Evolutionary conservation across 2,797 vertebrate species (phyloP), one percentile per base, ranked within the genome.

Genomic region (Sparus aurata): DNA sequence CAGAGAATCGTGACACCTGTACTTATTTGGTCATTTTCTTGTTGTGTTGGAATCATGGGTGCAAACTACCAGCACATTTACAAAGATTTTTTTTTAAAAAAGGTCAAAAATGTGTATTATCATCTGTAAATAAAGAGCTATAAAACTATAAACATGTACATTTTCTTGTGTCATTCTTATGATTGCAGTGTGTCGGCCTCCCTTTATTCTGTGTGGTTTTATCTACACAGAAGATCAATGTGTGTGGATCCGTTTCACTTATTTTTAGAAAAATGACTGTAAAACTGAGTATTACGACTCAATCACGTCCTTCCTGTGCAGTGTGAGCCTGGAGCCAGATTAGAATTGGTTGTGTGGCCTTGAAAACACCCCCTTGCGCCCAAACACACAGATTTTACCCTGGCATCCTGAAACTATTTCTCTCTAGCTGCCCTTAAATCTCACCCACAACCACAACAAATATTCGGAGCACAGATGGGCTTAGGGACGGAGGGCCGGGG

Each of bases 371-470:
- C 60, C 80, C 59, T 78, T 60, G 43, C 3, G 0, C 80, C 50
- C 63, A 70, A 82, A 84, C 80, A 78, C 73, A 52, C 67, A 89
- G 69, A 88, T 77, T 88, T 87, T 45, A 77, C 22, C 52, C 70
- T 75, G 79, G 63, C 68, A 71, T 71, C 77, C 75, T 50, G 77
- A 74, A 88, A 89, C 68, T 74, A 73, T 85, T 91, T 82, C 9
- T 6, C 69, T 79, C 66, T 83, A 71, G 62, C 73, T 85, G 77
- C 54, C 23, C 55, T 83, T 89, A 85, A 88, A 88, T 85, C 77
- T 84, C 78, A 71, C 69, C 63, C 77, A 38, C 80, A 89, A 78
- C 82, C 87, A 84, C 84, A 87, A 87, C 87, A 92, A 86, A 90
- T 69, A 84, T 20, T 64, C 10, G 22, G 65, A 86, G 77, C 75